Base-by-base conservation (phyloP, 2,113 vertebrate genomes). In the Cardinalis cardinalis region DNA sequence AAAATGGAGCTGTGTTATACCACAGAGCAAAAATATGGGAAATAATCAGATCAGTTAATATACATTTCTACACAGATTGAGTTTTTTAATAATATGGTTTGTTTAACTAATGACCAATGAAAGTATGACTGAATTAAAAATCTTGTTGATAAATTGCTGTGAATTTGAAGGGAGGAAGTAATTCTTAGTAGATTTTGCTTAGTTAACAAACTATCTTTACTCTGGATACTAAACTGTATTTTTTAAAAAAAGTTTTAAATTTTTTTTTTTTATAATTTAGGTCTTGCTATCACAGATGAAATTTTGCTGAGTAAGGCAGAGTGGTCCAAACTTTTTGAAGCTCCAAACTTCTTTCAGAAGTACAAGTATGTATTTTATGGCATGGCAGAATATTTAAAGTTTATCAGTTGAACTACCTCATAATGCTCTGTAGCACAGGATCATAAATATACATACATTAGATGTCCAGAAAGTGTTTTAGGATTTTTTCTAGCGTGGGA, bases 321-420 rank as follows among this genome's bases (percentile, higher is more conserved):
- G 92, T 99, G 98, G 99, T 98, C 98, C 97, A 98, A 99, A 98
- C 98, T 99, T 96, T 99, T 99, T 98, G 98, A 99, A 98, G 98
- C 97, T 96, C 98, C 98, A 96, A 98, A 99, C 98, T 98, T 99
- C 98, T 98, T 98, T 98, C 98, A 98, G 73, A 99, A 99, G 97
- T 99, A 99, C 98, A 98, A 98, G 99, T 99, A 99, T 98, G 99
- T 99, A 99, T 98, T 98, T 98, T 96, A 97, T 96, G 97, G 98
- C 97, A 97, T 98, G 98, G 97, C 44, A 95, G 96, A 96, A 94
- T 97, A 91, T 93, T 96, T 95, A 89, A 95, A 97, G 92, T 97
- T 94, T 88, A 86, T 83, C 88, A 92, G 74, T 91, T 92, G 83
- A 77, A 95, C 48, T 96, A 94, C 40, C 43, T 93, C 76, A 41